phyloP scores from a whole-genome alignment of 2,797 vertebrate species.

The Vultur gryphus region DNA sequence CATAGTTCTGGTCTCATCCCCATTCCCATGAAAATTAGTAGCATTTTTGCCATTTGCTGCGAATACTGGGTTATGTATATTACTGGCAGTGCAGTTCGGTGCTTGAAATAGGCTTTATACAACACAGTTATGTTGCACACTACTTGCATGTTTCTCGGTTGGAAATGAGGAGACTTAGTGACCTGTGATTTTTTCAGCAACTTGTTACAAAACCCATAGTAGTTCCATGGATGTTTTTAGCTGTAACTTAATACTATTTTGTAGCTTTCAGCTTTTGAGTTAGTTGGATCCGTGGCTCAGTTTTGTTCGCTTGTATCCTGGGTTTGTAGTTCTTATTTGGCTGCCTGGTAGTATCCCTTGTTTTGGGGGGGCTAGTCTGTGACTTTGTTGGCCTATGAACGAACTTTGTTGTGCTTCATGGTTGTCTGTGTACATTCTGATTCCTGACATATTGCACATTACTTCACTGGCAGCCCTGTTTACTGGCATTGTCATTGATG shows the following conservation, averaged over 20 bases:
- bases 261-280: background rate
- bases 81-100: background rate
- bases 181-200: background rate
- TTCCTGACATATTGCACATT: fast-evolving
- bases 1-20: background rate
- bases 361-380: background rate
- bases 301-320: background rate
- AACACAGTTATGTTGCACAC: background rate
- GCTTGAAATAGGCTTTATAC: background rate
- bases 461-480: background rate
- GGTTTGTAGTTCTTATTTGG: background rate
- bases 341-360: background rate
- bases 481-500: background rate
- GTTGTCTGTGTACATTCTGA: fast-evolving
- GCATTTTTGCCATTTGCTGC: background rate
- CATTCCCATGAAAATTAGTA: background rate
- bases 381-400: background rate
- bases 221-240: background rate
- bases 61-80: background rate
- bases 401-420: background rate
- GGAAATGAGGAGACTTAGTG: background rate
- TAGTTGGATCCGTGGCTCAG: background rate
- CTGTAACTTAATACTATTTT: background rate
- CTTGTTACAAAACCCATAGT: background rate
- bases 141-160: background rate